phyloP scores from a whole-genome alignment of 1,140 invertebrate genomes.

The Eupristina koningsbergeri region DNA sequence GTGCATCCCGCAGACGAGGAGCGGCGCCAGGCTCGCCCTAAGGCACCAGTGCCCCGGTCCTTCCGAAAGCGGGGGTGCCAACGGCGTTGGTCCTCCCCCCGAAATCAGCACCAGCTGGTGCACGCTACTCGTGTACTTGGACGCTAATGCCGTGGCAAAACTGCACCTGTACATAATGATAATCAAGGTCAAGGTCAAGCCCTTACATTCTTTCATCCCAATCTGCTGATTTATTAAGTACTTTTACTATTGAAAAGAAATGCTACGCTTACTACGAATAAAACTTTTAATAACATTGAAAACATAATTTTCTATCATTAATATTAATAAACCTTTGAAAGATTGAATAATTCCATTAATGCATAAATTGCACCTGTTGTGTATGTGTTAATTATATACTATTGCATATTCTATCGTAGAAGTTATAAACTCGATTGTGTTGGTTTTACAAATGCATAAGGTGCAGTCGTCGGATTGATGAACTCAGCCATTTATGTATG shows the following conservation, averaged over 20 bases:
- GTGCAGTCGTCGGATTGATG: background rate
- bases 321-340: no score
- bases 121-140: constrained; percentile 77
- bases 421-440: background rate
- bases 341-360: no score
- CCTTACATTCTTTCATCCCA: background rate
- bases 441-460: background rate
- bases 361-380: background rate
- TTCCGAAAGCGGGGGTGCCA: constrained; percentile 76
- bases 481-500: background rate
- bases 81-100: constrained; percentile 81
- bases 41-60: constrained; percentile 72
- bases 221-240: no score
- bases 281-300: no score
- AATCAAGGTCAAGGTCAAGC: background rate
- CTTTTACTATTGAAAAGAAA: no score
- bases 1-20: constrained; percentile 74
- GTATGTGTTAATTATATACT: background rate
- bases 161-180: constrained; percentile 74
- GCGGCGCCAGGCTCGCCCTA: constrained; percentile 71
- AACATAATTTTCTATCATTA: no score
- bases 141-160: constrained; percentile 79
- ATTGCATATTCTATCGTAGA: no score
- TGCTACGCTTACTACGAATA: no score
- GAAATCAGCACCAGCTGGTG: constrained; percentile 80